Percentiles rank a stretch among this genome's conserved stretches.
Evolutionary conservation across 1,140 invertebrate species (phyloP).

Genomic region (Diabrotica virgifera): DNA sequence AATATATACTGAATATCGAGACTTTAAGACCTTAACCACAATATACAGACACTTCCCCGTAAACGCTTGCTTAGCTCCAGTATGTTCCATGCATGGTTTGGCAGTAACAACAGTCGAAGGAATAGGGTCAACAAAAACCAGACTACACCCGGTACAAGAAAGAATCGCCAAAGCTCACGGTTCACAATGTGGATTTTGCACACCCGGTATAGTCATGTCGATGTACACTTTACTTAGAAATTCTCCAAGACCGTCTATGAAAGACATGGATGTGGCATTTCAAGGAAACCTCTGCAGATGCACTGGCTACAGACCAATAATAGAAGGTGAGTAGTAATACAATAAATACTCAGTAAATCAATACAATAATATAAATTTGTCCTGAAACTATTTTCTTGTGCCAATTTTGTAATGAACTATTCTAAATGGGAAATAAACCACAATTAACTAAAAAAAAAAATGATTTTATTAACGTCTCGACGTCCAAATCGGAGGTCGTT

Average conservation of each 20-base stretch:
- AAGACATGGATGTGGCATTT: constrained; percentile 78
- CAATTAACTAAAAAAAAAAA: too few species aligned
- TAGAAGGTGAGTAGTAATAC: constrained; percentile 58
- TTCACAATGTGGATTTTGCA: constrained; percentile 89
- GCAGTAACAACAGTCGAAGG: constrained; percentile 89
- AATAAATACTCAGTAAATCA: too few species aligned
- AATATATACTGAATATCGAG: too few species aligned
- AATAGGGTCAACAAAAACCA: constrained; percentile 69
- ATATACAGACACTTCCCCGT: constrained; percentile 75
- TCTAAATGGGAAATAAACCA: too few species aligned
- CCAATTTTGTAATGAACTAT: too few species aligned
- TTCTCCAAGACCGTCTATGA: constrained; percentile 60
- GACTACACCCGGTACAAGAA: constrained; percentile 81
- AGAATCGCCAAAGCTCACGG: constrained; percentile 83
- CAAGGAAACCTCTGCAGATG: constrained; percentile 90
- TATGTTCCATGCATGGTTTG: constrained; percentile 79
- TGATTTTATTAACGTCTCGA: too few species aligned
- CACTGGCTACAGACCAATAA: constrained; percentile 86
- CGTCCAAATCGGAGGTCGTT: too few species aligned
- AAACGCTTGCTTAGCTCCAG: constrained; percentile 83
- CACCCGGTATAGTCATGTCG: constrained; percentile 91
- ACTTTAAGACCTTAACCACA: too few species aligned
- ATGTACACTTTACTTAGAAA: constrained; percentile 83
- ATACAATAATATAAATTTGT: too few species aligned
- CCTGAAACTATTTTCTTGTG: too few species aligned